Evolutionary conservation across 2,113 vertebrate species (phyloP).

Genomic region (Chionodraco myersi): DNA sequence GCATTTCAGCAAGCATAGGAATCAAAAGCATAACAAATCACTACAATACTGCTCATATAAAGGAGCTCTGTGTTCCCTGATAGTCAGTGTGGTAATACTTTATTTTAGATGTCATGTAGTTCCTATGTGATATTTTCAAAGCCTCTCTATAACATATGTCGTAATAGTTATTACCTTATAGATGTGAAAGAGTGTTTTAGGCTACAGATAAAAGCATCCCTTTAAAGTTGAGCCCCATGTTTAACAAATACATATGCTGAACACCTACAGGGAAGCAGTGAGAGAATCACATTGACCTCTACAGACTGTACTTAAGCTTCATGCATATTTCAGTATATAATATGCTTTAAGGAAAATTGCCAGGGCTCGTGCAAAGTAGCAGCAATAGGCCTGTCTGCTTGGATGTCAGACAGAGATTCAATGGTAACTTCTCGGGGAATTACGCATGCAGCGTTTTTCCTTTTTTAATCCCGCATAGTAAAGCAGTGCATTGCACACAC

Average conservation of each 20-base stretch:
- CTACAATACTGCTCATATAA: background rate
- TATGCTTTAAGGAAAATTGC: background rate
- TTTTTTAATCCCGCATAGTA: background rate
- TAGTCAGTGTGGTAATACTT: background rate
- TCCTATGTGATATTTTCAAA: background rate
- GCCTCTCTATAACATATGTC: background rate
- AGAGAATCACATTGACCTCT: background rate
- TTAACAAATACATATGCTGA: background rate
- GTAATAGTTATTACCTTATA: too few relatives aligned
- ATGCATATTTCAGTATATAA: background rate
- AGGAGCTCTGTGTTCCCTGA: background rate
- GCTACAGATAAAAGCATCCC: background rate
- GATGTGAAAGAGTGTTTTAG: background rate
- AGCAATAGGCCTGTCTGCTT: background rate
- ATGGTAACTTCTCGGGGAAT: background rate
- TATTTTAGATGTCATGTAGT: background rate
- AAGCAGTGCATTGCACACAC: too few relatives aligned
- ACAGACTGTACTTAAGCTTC: background rate
- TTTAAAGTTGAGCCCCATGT: background rate
- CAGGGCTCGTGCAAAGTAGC: background rate
- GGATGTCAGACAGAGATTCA: background rate
- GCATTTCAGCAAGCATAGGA: background rate
- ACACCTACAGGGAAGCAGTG: too few relatives aligned
- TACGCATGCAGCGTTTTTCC: background rate
- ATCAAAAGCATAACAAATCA: background rate